These are phyloP conservation scores for Percina caprodes DNA, from an alignment of 2,113 vertebrate genomes.

Conservation along the genomic window DNA sequence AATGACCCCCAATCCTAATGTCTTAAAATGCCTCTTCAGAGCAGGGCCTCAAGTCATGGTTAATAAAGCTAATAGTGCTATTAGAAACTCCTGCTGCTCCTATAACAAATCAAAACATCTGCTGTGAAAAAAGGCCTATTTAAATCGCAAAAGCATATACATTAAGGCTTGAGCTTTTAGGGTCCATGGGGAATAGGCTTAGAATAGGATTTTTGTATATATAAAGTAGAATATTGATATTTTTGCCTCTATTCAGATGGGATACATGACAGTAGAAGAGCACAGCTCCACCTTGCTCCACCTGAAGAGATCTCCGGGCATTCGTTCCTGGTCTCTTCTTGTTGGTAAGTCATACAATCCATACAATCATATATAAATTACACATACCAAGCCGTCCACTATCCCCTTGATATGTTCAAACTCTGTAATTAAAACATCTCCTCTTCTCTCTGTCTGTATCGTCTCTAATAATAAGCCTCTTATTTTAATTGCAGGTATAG, in stretches of 20 bases:
- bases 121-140: not conserved
- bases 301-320: conserved; percentile 91
- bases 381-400: not conserved
- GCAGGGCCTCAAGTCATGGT: no score
- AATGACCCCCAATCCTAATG: not conserved
- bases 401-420: not conserved
- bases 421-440: not conserved
- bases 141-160: not conserved
- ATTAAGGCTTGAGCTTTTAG: not conserved
- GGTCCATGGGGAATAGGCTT: not conserved
- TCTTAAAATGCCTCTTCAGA: not conserved
- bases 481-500: conserved; percentile 84
- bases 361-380: not conserved
- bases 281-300: conserved; percentile 86
- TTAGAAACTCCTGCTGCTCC: not conserved
- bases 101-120: not conserved
- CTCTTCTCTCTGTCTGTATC: not conserved
- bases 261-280: conserved; percentile 92
- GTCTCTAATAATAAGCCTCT: not conserved
- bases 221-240: not conserved
- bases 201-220: not conserved
- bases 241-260: conserved; percentile 79
- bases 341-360: conserved; percentile 83
- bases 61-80: no score
- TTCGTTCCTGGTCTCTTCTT: conserved; percentile 95